Conservation (phyloP, 2,888 invertebrate genomes). For the Azorinus chamasolen region DNA sequence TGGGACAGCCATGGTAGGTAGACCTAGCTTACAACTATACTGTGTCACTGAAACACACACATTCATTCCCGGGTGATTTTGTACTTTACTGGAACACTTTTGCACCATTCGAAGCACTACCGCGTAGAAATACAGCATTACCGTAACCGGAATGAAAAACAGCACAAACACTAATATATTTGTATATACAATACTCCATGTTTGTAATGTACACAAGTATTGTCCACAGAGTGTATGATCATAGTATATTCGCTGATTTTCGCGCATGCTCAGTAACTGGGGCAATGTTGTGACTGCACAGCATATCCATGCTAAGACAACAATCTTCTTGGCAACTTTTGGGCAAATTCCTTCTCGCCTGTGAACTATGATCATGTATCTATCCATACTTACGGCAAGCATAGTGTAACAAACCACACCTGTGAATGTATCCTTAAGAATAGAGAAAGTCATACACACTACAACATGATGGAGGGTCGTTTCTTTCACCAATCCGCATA, state of each 20-base stretch:
- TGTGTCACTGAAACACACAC: slow-evolving; percentile 63
- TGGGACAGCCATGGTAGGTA: slow-evolving; percentile 53
- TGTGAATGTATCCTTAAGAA: slow-evolving; percentile 71
- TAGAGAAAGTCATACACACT: slow-evolving; percentile 44
- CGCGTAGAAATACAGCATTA: slow-evolving; percentile 73
- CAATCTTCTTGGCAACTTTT: slow-evolving; percentile 62
- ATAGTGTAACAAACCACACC: slow-evolving; percentile 74
- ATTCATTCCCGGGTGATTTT: slow-evolving; percentile 64
- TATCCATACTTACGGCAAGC: slow-evolving; percentile 78
- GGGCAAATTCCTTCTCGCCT: slow-evolving; percentile 74
- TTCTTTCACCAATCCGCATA: slow-evolving; percentile 61
- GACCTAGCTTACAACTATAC: slow-evolving; percentile 62
- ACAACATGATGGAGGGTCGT: background rate
- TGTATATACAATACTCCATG: slow-evolving; percentile 49
- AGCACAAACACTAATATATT: slow-evolving; percentile 56
- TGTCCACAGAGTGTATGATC: slow-evolving; percentile 49
- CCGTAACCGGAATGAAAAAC: slow-evolving; percentile 74
- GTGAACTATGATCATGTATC: slow-evolving; percentile 79
- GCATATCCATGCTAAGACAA: slow-evolving; percentile 66
- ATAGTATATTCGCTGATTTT: slow-evolving; percentile 49
- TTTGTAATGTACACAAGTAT: slow-evolving; percentile 5
- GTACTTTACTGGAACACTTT: slow-evolving; percentile 66
- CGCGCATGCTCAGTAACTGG: slow-evolving; percentile 69
- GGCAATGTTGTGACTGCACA: slow-evolving; percentile 62
- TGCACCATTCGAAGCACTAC: slow-evolving; percentile 75